Conservation (phyloP, 2,113 vertebrate genomes). For the Emydocephalus ijimae region DNA sequence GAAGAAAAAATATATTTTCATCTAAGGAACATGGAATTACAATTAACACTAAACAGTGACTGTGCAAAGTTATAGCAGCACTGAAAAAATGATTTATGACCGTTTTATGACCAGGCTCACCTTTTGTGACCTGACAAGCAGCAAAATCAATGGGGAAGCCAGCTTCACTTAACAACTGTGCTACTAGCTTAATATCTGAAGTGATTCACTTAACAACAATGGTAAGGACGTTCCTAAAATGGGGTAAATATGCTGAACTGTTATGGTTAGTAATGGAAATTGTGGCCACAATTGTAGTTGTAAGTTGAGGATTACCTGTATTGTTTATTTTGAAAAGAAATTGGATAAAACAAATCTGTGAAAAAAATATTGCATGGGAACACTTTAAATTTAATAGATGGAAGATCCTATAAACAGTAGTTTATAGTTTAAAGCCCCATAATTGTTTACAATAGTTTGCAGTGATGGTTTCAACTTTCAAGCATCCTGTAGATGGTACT, state of each 20-base stretch:
- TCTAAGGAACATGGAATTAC: neutral
- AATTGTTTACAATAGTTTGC: neutral
- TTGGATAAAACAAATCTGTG: neutral
- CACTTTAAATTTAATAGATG: neutral
- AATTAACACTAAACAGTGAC: neutral
- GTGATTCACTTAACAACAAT: neutral
- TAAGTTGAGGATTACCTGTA: neutral
- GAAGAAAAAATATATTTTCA: neutral
- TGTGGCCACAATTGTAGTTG: neutral
- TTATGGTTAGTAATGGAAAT: neutral
- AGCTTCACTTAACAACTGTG: neutral
- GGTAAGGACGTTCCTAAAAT: neutral
- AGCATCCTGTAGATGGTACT: no score
- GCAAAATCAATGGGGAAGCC: no score
- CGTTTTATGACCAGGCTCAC: neutral
- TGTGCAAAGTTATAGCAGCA: neutral
- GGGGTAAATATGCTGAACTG: neutral
- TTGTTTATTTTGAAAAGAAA: neutral
- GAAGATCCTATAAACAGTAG: neutral
- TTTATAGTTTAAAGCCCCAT: neutral
- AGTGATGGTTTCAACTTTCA: neutral
- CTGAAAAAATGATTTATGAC: neutral
- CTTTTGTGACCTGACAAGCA: neutral
- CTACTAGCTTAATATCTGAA: neutral
- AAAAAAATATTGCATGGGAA: neutral